Base-by-base conservation (phyloP, 2,113 vertebrate species). In the Hippocampus barbouri region DNA sequence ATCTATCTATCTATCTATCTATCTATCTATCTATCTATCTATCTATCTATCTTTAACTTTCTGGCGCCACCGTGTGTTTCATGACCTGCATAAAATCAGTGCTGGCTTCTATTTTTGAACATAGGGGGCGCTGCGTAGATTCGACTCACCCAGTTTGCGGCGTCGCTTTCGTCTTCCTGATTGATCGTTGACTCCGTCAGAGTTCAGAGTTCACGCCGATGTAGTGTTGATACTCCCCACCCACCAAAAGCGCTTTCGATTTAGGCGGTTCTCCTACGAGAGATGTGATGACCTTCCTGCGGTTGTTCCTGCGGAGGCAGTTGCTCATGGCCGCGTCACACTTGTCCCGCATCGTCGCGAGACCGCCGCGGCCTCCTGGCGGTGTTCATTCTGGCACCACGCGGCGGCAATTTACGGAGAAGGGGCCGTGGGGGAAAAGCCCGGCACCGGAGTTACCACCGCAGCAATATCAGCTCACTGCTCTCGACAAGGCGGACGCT, bases 401-500 rank as follows among this genome's bases (percentile, higher is more conserved):
- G 9, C 73, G 75, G 60, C 83, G 79, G 63, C 75, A 89, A 38
- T 11, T 76, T 30, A 76, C 3, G 16, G 90, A 91, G 40, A 91
- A 89, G 76, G 87, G 82, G 0, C 72, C 85, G 60, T 90, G 89
- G 89, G 82, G 69, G 68, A 90, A 88, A 75, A 79, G 23, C 74
- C 88, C 85, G 68, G 56, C 69, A 0, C 71, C 81, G 40, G 92
- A 92, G 78, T 90, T 67, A 0, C 72, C 81, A 30, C 90, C 91
- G 77, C 90, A 78, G 69, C 81, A 87, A 11, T 73, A 87, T 23
- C 81, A 72, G 71, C 27, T 89, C 27, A 79, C 89, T 21, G 92
- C 92, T 15, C 91, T 94, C 1, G 93, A 94, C 69, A 92, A 89
- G 83, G 93, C 92, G 56, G 92, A 93, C 72, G 93, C 93, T 41